phyloP scores from a whole-genome alignment of 2,113 vertebrate genomes.

The Tricholaema leucomelas region DNA sequence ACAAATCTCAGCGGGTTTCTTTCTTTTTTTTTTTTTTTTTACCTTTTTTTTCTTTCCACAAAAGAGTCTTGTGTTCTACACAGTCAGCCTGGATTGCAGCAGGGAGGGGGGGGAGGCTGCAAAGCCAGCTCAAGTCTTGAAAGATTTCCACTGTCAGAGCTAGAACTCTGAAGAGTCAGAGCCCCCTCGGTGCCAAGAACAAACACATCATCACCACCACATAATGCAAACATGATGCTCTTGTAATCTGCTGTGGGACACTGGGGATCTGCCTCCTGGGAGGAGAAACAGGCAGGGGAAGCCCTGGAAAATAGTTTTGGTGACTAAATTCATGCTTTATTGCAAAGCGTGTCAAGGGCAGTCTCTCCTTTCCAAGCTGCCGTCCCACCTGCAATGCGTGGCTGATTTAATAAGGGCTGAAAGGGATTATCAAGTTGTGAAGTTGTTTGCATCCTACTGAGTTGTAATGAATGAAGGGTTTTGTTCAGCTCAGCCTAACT shows the following conservation, averaged over 20 bases:
- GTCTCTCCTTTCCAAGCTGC: conserved; percentile 45
- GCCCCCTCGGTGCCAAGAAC: conserved; percentile 47
- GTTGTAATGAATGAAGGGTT: conserved; percentile 69
- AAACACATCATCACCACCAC: conserved; percentile 44
- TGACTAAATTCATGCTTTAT: conserved; percentile 32
- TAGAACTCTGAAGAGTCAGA: not conserved
- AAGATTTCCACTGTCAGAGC: conserved; percentile 60
- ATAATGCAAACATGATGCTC: conserved; percentile 50
- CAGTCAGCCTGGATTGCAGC: not conserved
- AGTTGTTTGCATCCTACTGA: conserved; percentile 61
- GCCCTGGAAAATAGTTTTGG: conserved; percentile 35
- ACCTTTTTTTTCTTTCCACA: not conserved
- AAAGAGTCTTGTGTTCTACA: conserved; percentile 29
- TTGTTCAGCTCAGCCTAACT: conserved; percentile 53
- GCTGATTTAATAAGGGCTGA: conserved; percentile 77
- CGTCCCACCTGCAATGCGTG: conserved; percentile 67
- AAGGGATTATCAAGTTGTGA: conserved; percentile 77
- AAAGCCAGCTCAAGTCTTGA: conserved; percentile 41
- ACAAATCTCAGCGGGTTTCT: conserved; percentile 28
- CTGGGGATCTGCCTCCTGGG: conserved; percentile 38
- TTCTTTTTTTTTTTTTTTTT: not conserved
- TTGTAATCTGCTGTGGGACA: conserved; percentile 16
- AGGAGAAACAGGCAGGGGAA: conserved; percentile 30
- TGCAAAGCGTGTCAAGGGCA: not conserved
- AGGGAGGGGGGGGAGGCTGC: not conserved